Evolutionary conservation across 2,797 vertebrate genomes (phyloP), one percentile per base, ranked within the genome.

Genomic region (Neoniphon sammara): DNA sequence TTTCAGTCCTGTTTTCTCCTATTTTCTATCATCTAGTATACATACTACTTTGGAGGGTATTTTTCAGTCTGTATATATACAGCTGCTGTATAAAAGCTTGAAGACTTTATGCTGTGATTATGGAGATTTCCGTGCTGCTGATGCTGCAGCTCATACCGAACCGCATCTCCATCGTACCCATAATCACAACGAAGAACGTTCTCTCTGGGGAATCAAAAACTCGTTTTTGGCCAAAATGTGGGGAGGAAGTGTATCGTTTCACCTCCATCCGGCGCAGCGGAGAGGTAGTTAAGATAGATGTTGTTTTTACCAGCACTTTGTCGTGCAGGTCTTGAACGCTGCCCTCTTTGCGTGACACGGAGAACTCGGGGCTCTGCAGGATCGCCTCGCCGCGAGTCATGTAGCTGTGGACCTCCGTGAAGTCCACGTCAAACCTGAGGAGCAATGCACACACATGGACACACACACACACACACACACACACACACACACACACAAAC

Each of bases 401-500:
- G 94, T 97, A 99, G 91, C 97, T 99, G 88, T 99, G 97, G 62
- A 99, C 94, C 92, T 99, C 98, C 8, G 97, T 98, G 85, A 96
- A 96, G 83, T 99, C 98, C 0, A 96, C 94, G 67, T 98, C 97
- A 91, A 99, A 97, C 91, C 98, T 99, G 83, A 36, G 63, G 21
- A 69, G 52, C 58, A 39, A 64, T 65, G 81, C 67, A 71, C 0
- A 67, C 27, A 70, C 54, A 47, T n/a, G n/a, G n/a, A 20, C 4
- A 57, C 34, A 75, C 55, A 84, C 93, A 94, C 87, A 95, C 95
- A 55, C 55, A 47, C 5, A 58, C 27, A 34, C 60, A 70, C 66
- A 59, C 39, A 57, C 21, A 62, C 7, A 59, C 47, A 66, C 2
- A 66, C 20, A 68, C 7, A 5, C 34, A 62, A n/a, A 34, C 60